phyloP scores from a whole-genome alignment of 2,888 invertebrate species.

The Eudasyphora cyanicolor region DNA sequence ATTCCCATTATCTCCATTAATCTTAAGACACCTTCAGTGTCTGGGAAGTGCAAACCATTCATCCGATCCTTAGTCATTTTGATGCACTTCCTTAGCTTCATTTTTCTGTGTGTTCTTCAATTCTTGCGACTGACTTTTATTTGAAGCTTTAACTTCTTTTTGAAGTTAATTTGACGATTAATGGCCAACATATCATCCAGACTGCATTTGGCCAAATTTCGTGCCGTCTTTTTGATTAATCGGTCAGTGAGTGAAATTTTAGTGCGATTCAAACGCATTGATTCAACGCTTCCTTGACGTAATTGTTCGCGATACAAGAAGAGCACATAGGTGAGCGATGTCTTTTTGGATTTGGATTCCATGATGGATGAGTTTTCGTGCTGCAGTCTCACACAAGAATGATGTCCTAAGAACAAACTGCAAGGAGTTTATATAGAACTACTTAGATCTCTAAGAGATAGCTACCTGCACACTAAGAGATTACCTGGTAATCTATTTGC shows the following conservation, averaged over 20 bases:
- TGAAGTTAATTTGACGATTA: slow-evolving; percentile 71
- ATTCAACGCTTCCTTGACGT: slow-evolving; percentile 51
- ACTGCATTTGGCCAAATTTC: slow-evolving; percentile 69
- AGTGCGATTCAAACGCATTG: slow-evolving; percentile 68
- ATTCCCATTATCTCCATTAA: too few relatives aligned
- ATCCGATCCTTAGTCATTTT: background rate
- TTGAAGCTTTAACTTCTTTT: slow-evolving; percentile 68
- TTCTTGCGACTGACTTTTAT: background rate
- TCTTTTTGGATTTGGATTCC: slow-evolving; percentile 35
- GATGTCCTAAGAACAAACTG: too few relatives aligned
- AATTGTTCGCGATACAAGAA: slow-evolving; percentile 73
- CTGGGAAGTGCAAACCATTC: too few relatives aligned
- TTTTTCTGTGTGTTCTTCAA: background rate
- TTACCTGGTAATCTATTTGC: too few relatives aligned
- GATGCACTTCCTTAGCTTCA: background rate
- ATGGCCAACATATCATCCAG: slow-evolving; percentile 72
- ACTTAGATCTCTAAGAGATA: too few relatives aligned
- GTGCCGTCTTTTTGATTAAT: slow-evolving; percentile 70
- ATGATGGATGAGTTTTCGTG: slow-evolving; percentile 55
- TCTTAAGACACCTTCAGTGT: too few relatives aligned
- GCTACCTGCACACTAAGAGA: too few relatives aligned
- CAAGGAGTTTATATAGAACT: too few relatives aligned
- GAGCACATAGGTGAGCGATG: slow-evolving; percentile 70
- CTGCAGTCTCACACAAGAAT: slow-evolving; percentile 68
- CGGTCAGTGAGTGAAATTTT: slow-evolving; percentile 71